phyloP scores from a whole-genome alignment of 2,113 vertebrate species.

The Alexandromys fortis region DNA sequence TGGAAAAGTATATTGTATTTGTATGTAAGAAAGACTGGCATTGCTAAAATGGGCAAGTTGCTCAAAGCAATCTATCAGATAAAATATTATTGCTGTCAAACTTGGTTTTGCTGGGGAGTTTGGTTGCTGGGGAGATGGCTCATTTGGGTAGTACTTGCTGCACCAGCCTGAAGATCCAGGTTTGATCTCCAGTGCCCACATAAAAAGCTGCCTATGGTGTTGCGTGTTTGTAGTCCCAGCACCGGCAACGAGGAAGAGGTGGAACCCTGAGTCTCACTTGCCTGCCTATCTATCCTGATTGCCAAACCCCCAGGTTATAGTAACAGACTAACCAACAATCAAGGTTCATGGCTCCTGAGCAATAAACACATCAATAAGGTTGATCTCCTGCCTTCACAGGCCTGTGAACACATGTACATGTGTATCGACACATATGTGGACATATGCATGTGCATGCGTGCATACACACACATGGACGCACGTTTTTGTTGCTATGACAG shows the following conservation, averaged over 20 bases:
- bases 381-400: background rate
- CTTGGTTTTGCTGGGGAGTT: background rate
- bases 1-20: background rate
- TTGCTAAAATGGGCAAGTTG: background rate
- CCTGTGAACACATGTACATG: background rate
- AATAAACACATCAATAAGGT: background rate
- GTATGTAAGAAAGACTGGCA: background rate
- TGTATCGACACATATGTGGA: too few species aligned
- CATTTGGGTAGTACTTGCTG: background rate
- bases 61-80: background rate
- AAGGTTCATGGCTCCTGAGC: background rate
- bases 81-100: background rate
- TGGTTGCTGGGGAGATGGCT: background rate
- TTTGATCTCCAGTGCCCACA: background rate
- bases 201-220: background rate
- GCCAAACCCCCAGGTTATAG: background rate
- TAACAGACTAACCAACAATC: background rate
- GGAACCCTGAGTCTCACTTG: background rate
- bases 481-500: background rate
- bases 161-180: background rate
- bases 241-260: accelerated
- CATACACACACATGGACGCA: background rate
- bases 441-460: too few species aligned
- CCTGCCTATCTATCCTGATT: background rate
- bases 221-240: background rate